A percentile compares a stretch with the other conserved stretches of the same genome.
Evolutionary conservation across 2,113 vertebrate genomes (phyloP).

Genomic region (Catharus fuscescens): DNA sequence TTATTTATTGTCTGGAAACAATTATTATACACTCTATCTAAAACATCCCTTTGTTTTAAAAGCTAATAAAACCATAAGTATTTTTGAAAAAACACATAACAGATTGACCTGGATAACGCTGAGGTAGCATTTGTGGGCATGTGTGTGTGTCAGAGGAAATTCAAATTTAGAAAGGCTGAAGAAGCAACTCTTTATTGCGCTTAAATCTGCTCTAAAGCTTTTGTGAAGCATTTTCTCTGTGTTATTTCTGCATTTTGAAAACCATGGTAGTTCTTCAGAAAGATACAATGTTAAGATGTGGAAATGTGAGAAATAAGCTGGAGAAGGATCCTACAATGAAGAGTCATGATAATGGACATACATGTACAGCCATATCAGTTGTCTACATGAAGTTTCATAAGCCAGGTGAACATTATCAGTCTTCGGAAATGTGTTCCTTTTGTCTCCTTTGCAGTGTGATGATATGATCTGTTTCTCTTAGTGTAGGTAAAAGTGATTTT

Average conservation of each 20-base stretch:
- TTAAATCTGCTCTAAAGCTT: neutral
- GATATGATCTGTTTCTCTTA: neutral
- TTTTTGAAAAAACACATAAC: neutral
- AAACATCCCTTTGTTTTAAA: slow-evolving; percentile 7
- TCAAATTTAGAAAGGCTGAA: neutral
- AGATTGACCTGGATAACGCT: neutral
- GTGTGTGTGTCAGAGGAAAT: neutral
- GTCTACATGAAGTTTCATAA: neutral
- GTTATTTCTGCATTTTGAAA: neutral
- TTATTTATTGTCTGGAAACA: slow-evolving; percentile 45
- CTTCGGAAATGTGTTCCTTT: neutral
- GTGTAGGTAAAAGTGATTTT: neutral
- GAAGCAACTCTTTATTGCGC: neutral
- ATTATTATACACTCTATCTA: neutral
- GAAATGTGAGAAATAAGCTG: neutral
- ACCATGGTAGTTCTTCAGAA: neutral
- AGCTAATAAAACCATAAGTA: neutral
- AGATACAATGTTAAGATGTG: accelerated
- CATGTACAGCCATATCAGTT: neutral
- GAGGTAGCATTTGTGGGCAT: neutral
- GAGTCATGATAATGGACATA: neutral
- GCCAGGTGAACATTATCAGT: neutral
- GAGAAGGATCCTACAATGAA: neutral
- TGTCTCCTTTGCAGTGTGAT: neutral
- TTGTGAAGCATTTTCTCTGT: neutral